Percentiles rank a stretch among this genome's conserved stretches.
Evolutionary conservation across 1,140 invertebrate species (phyloP).

Genomic region (Mizuhopecten yessoensis): DNA sequence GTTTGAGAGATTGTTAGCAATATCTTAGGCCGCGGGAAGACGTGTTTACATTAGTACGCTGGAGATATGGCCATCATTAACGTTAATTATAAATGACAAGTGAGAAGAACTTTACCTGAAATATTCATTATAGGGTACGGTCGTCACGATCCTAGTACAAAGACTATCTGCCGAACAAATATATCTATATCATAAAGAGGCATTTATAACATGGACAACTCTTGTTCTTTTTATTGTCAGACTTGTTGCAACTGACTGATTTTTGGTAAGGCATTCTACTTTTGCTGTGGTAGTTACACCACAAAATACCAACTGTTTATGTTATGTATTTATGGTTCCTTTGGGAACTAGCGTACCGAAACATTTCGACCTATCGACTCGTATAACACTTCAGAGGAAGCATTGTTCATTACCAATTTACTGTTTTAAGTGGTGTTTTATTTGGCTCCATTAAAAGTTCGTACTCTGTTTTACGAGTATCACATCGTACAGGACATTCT

Average conservation of each 20-base stretch:
- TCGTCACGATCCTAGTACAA: background rate
- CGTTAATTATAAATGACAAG: background rate
- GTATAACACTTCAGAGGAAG: no score
- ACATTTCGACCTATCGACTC: no score
- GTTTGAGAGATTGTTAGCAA: background rate
- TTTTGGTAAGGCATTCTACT: background rate
- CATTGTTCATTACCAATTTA: background rate
- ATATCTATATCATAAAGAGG: no score
- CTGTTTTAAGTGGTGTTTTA: background rate
- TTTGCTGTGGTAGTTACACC: background rate
- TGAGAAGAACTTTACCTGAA: background rate
- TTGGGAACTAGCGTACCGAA: background rate
- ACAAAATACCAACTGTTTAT: background rate
- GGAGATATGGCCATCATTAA: slow-evolving; percentile 31
- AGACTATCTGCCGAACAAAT: background rate
- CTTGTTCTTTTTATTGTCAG: background rate
- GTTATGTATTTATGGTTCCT: background rate
- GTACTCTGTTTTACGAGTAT: background rate
- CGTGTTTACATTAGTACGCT: background rate
- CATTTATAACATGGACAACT: no score
- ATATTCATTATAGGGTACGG: background rate
- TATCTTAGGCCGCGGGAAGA: background rate
- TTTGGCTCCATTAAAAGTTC: background rate
- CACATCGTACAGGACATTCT: no score
- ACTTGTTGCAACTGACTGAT: background rate